Evolutionary conservation across 1,140 invertebrate species (phyloP).

Genomic region (Episyrphus balteatus): DNA sequence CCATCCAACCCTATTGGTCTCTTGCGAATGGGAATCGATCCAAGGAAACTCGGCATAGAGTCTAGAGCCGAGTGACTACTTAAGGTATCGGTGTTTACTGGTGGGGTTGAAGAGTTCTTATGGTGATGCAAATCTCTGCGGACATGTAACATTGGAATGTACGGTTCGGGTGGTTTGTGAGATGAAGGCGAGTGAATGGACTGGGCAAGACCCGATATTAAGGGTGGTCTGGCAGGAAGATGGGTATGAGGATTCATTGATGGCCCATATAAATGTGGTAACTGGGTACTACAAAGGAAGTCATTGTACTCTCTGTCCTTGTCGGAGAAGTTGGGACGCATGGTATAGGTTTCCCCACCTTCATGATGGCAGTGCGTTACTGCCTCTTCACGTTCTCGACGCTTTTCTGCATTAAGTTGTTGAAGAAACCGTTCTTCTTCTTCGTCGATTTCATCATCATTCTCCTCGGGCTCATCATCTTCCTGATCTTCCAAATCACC

Average conservation of each 20-base stretch:
- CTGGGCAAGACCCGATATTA: slow-evolving; percentile 33
- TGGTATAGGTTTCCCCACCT: slow-evolving; percentile 51
- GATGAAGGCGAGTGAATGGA: slow-evolving; percentile 23
- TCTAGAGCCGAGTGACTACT: slow-evolving; percentile 34
- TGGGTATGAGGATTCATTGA: neutral
- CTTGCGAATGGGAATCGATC: slow-evolving; percentile 44
- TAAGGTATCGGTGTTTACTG: neutral
- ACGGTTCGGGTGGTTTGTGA: slow-evolving; percentile 25
- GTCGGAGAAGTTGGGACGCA: slow-evolving; percentile 40
- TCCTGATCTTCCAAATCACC: slow-evolving; percentile 15
- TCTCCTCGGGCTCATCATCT: slow-evolving; percentile 15
- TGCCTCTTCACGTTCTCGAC: slow-evolving; percentile 32
- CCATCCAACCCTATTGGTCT: slow-evolving; percentile 40
- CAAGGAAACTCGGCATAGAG: slow-evolving; percentile 45
- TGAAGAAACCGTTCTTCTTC: slow-evolving; percentile 18
- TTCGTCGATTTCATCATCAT: slow-evolving; percentile 25
- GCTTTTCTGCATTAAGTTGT: slow-evolving; percentile 9
- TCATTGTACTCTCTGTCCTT: neutral
- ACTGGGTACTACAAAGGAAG: neutral
- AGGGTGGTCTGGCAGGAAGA: slow-evolving; percentile 30
- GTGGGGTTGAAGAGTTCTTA: neutral
- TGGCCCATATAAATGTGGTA: neutral
- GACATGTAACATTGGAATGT: slow-evolving; percentile 55
- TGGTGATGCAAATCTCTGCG: slow-evolving; percentile 53
- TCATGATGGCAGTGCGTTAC: slow-evolving; percentile 55